Conservation (phyloP, 2,113 vertebrate genomes). For the Alligator sinensis region DNA sequence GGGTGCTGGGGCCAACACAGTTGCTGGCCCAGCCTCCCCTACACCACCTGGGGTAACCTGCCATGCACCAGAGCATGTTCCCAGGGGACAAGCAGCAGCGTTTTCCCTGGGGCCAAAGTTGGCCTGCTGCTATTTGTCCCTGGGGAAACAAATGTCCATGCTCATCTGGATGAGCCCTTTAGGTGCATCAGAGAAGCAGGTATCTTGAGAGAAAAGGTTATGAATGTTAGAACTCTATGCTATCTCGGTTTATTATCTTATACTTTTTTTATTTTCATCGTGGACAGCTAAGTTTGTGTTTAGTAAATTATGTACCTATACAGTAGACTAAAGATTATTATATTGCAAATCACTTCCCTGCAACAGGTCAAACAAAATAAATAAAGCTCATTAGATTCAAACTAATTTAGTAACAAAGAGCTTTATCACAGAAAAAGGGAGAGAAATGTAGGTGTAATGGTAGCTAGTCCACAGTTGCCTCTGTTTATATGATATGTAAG, state of each 20-base stretch:
- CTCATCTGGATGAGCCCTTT: background rate
- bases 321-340: background rate
- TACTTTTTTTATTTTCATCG: constrained; percentile 45
- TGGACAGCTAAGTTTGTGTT: constrained; percentile 4
- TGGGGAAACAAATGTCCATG: too few relatives aligned
- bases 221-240: constrained; percentile 37
- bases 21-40: too few relatives aligned
- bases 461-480: background rate
- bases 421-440: background rate
- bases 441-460: background rate
- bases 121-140: too few relatives aligned
- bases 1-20: too few relatives aligned
- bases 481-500: background rate
- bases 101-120: too few relatives aligned
- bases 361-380: constrained; percentile 5
- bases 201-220: constrained; percentile 57
- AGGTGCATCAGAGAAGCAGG: constrained; percentile 46
- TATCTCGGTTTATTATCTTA: constrained; percentile 32
- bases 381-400: constrained; percentile 6
- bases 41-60: too few relatives aligned
- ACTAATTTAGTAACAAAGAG: background rate
- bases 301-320: constrained; percentile 64
- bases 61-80: too few relatives aligned
- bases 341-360: background rate
- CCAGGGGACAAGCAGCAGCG: too few relatives aligned